Percentiles rank a stretch among this genome's conserved stretches.
Conservation (phyloP, 2,797 vertebrate species). For the Dallia pectoralis region DNA sequence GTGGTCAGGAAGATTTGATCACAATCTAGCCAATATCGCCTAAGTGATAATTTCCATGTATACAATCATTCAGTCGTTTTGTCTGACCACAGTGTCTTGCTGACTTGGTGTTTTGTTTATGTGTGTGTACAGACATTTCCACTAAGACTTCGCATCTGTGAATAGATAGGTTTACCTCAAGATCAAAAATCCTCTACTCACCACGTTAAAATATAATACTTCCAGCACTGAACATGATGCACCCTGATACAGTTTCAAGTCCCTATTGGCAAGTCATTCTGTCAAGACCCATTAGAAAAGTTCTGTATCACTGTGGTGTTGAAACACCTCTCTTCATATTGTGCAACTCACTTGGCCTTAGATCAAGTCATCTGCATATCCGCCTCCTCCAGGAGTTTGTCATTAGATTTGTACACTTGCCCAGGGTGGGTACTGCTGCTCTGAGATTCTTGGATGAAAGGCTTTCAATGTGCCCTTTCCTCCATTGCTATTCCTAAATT, state of each 20-base stretch:
- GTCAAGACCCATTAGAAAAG: background rate
- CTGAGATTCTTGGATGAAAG: slow-evolving; percentile 51
- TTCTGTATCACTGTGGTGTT: background rate
- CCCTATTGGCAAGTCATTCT: slow-evolving; percentile 13
- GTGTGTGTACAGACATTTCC: too few relatives aligned
- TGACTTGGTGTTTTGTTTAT: too few relatives aligned
- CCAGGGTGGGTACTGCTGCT: slow-evolving; percentile 58
- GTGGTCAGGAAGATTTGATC: too few relatives aligned
- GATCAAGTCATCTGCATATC: slow-evolving; percentile 44
- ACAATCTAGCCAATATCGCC: too few relatives aligned
- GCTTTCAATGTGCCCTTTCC: slow-evolving; percentile 21
- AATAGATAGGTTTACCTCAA: background rate
- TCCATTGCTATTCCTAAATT: slow-evolving; percentile 24
- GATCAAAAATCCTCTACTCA: background rate
- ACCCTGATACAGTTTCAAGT: background rate
- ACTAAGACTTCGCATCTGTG: too few relatives aligned
- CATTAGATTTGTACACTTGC: slow-evolving; percentile 52
- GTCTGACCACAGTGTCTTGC: too few relatives aligned
- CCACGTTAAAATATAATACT: background rate
- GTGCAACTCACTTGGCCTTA: slow-evolving; percentile 16
- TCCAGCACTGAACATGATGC: background rate
- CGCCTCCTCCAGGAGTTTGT: slow-evolving; percentile 47
- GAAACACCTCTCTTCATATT: slow-evolving; percentile 18
- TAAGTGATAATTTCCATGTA: too few relatives aligned
- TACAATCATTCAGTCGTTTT: too few relatives aligned